Conservation (phyloP, 1,140 invertebrate species). For the Alviniconcha marisindica region DNA sequence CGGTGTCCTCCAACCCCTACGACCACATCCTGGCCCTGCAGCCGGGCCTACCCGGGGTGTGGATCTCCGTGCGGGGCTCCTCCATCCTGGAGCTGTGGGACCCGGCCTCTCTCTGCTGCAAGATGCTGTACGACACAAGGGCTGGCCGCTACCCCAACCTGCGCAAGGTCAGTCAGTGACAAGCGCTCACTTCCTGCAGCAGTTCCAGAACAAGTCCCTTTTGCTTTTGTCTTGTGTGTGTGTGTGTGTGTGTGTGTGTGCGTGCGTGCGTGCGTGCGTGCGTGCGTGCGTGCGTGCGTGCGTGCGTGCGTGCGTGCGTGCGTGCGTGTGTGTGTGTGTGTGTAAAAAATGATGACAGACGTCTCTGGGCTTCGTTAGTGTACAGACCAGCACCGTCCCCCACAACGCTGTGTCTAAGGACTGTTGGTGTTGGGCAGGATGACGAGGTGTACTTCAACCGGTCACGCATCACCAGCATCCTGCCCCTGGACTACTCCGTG, state of each 20-base stretch:
- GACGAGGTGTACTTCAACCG: slow-evolving; percentile 74
- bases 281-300: neutral
- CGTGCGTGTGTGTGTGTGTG: too few relatives aligned
- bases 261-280: neutral
- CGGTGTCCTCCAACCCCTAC: slow-evolving; percentile 75
- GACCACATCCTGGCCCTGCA: slow-evolving; percentile 74
- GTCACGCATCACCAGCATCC: slow-evolving; percentile 75
- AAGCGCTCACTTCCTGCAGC: too few relatives aligned
- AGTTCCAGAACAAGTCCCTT: neutral
- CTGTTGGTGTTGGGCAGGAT: too few relatives aligned
- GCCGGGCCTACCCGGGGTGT: slow-evolving; percentile 75
- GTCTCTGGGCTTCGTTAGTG: too few relatives aligned
- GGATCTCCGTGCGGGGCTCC: slow-evolving; percentile 77
- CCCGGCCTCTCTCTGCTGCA: slow-evolving; percentile 74
- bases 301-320: neutral
- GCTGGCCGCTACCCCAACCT: slow-evolving; percentile 75
- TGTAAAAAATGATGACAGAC: too few relatives aligned
- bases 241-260: neutral
- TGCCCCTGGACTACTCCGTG: slow-evolving; percentile 74
- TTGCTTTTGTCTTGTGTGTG: neutral
- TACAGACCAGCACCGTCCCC: too few relatives aligned
- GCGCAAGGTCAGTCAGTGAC: slow-evolving; percentile 73
- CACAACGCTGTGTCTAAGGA: too few relatives aligned
- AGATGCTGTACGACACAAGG: slow-evolving; percentile 77
- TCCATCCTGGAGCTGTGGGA: slow-evolving; percentile 79